Base-by-base conservation (phyloP, 2,797 vertebrate species). In the Anguilla anguilla region DNA sequence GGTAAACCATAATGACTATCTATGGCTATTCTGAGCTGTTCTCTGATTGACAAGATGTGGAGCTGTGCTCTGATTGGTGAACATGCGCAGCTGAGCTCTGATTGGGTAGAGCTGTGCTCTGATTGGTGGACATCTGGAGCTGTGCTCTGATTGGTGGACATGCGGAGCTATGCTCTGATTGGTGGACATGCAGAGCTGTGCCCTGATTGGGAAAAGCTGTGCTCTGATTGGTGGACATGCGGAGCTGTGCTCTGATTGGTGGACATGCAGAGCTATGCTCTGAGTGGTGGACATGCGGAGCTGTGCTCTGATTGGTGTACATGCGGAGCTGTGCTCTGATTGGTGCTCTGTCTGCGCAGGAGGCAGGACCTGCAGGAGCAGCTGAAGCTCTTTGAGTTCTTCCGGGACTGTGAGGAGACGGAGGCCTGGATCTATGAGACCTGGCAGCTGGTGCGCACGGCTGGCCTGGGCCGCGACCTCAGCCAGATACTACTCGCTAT, bases 321-420 rank as follows among this genome's bases (percentile, higher is more conserved):
- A 51, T 9, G 4, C 1, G 9, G 35, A 46, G 22, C 79, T 43
- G 39, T 43, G 39, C 79, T 19, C 19, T 83, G 31, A 53, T 85
- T 51, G 43, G 22, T 64, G 57, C 59, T 72, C 69, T 53, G 86
- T 2, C 31, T 31, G 85, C 86, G 64, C 91, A 98, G 98, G 93
- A 96, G 96, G 90, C 91, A 64, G 69, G 95, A 93, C 77, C 89
- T 99, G 89, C 96, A 97, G 92, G 95, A 95, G 31, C 93, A 95
- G 90, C 85, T 97, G 85, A 94, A 93, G 89, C 90, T 96, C 49
- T 97, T 96, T 90, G 96, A 97, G 92, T 97, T 98, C 91, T 95
- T 97, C 90, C 91, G 91, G 82, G 95, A 96, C 91, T 97, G 97
- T 90, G 97, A 97, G 89, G 97, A 98, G 86, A 91, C 97, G 86